These are phyloP conservation scores for Taphrorychus bicolor DNA, from an alignment of 2,888 invertebrate genomes.

Conservation along the genomic window DNA sequence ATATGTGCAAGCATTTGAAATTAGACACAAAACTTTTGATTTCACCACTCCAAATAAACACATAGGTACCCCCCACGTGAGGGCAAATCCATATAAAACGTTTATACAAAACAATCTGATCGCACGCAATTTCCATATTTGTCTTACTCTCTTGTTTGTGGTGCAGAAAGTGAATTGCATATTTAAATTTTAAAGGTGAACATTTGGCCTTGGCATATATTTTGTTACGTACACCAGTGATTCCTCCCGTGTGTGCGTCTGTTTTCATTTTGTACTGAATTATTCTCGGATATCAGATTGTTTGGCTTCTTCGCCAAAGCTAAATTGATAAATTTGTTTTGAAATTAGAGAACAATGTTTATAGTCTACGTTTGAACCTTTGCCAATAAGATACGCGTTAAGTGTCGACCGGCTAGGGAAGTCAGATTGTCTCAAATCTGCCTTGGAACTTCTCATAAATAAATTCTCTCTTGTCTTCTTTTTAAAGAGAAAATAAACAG, in stretches of 20 bases:
- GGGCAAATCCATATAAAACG: not conserved
- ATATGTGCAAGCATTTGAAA: too few relatives aligned
- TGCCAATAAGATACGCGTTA: conserved; percentile 3
- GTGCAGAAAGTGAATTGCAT: conserved; percentile 13
- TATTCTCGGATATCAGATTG: not conserved
- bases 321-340: conserved; percentile 11
- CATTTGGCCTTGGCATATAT: conserved; percentile 15
- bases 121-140: conserved; percentile 6
- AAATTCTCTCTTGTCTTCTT: not conserved
- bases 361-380: not conserved
- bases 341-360: conserved; percentile 3
- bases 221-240: conserved; percentile 3
- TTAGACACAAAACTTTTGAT: too few relatives aligned
- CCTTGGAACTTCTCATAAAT: not conserved
- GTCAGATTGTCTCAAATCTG: not conserved
- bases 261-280: not conserved
- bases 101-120: not conserved
- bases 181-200: conserved; percentile 11
- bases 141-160: conserved; percentile 2
- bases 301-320: not conserved
- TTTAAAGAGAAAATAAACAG: not conserved
- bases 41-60: too few relatives aligned
- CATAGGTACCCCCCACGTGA: too few relatives aligned
- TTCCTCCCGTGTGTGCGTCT: not conserved
- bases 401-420: not conserved